Evolutionary conservation across 2,113 vertebrate genomes (phyloP), one percentile per base, ranked within the genome.

Genomic region (Myotis lucifugus): DNA sequence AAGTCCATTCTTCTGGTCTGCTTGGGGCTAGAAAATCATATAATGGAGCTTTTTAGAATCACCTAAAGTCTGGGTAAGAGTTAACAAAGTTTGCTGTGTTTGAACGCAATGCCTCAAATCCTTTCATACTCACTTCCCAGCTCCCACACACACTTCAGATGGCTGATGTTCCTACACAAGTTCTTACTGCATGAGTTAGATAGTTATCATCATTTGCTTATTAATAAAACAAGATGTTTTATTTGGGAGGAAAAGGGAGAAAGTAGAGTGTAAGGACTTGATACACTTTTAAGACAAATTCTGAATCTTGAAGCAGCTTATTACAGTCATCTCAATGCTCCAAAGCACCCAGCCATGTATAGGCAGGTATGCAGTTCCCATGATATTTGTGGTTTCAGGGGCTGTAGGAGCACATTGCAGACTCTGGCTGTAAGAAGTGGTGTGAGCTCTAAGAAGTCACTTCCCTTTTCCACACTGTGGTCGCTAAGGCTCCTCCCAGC

Each of bases 1-100:
- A 76, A 61, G 77, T 91, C 46, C 7, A 0, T 94, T 89, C 93
- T 79, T 88, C n/a, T 59, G 61, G 61, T 92, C 54, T 91, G 11
- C 82, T 77, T 89, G 64, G 42, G 9, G 50, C 52, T 77, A 88
- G n/a, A 78, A 94, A 92, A 56, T 37, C 67, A 54, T n/a, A 50
- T 5, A 78, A n/a, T 13, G 48, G 90, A 19, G 23, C 2, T 14
- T 64, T 73, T 74, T 23, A 50, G 72, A 59, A 46, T 79, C 17
- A 34, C 11, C 42, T 82, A 52, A 81, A 42, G 66, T 14, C 32
- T 15, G n/a, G 48, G n/a, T 61, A 42, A 88, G 27, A 74, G 29
- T 52, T 67, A 74, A 69, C 27, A 32, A 61, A 85, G 8, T 56
- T 78, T 78, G 76, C 19, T 70, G 42, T 69, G 19, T 76, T 92